These are phyloP conservation scores for Pempheris klunzingeri DNA, from an alignment of 2,797 vertebrate species.

Conservation along the genomic window DNA sequence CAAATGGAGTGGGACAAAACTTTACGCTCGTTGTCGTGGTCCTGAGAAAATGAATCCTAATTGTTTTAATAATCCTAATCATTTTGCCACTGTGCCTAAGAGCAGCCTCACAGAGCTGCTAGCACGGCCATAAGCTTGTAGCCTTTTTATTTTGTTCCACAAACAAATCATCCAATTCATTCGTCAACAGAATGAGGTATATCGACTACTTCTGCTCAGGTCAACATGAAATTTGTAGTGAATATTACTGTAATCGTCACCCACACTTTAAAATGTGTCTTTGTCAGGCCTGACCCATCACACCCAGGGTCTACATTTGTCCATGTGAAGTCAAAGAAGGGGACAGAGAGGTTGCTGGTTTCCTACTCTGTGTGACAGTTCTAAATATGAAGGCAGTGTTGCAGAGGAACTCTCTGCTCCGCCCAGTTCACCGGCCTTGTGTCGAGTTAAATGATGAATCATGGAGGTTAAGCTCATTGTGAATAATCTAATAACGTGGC, in stretches of 20 bases:
- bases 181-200: neutral
- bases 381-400: neutral
- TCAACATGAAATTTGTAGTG: neutral
- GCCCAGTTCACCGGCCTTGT: neutral
- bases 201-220: neutral
- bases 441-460: constrained; percentile 38
- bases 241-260: too few species aligned
- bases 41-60: neutral
- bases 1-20: neutral
- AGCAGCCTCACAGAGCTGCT: neutral
- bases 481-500: constrained; percentile 46
- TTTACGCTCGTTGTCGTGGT: neutral
- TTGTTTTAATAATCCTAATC: too few species aligned
- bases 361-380: neutral
- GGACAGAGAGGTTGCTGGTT: neutral
- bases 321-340: neutral
- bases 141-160: neutral
- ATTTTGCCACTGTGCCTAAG: too few species aligned
- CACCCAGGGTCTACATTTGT: neutral
- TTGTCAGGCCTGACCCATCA: neutral
- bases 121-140: too few species aligned
- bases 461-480: constrained; percentile 34
- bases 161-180: neutral
- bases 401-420: neutral
- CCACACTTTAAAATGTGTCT: neutral